phyloP scores from a whole-genome alignment of 2,797 vertebrate genomes.

The Harpagifer antarcticus region DNA sequence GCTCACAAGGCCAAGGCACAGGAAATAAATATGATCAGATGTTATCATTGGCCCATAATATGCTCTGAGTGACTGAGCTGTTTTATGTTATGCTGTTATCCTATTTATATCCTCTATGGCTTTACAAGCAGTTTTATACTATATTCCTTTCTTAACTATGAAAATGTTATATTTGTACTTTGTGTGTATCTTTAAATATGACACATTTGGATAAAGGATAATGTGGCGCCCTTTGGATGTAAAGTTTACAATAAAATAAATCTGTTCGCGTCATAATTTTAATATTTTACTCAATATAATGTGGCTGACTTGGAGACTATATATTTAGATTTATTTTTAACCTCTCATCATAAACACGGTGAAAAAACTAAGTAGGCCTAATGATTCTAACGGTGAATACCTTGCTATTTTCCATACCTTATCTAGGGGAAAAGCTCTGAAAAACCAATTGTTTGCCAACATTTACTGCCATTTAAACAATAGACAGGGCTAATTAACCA shows the following conservation, averaged over 20 bases:
- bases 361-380: no score
- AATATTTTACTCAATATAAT: not conserved
- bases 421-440: no score
- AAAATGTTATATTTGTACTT: not conserved
- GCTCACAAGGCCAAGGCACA: constrained; percentile 38
- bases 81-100: not conserved
- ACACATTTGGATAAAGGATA: not conserved
- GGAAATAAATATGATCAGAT: constrained; percentile 33
- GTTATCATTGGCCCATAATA: constrained; percentile 3
- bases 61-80: not conserved
- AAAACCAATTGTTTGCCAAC: no score
- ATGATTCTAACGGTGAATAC: no score
- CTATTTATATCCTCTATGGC: not conserved
- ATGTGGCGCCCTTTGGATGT: no score
- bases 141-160: no score
- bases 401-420: no score
- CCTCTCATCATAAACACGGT: no score
- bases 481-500: not conserved
- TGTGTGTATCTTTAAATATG: not conserved
- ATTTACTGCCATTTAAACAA: not conserved
- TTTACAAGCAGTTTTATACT: not conserved
- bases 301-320: not conserved
- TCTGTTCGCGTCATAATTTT: not conserved
- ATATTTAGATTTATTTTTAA: no score
- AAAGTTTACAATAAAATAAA: not conserved